A percentile compares a stretch with the other conserved stretches of the same genome.
These are phyloP conservation scores for Scaptomyza reducta DNA, from an alignment of 2,888 invertebrate genomes.

Conservation along the genomic window DNA sequence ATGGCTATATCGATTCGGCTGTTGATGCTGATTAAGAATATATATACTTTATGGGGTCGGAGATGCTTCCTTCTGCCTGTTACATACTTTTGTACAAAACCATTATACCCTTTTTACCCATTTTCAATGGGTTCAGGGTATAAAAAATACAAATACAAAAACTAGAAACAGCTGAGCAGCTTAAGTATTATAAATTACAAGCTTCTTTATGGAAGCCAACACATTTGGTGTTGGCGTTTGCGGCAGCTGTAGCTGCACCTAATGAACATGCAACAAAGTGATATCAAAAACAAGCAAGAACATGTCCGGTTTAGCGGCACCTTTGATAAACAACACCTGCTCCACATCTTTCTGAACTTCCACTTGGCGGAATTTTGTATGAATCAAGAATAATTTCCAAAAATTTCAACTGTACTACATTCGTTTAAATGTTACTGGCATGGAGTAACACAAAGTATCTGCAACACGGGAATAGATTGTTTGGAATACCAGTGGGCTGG, in stretches of 20 bases:
- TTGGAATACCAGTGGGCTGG: too few relatives aligned
- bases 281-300: neutral
- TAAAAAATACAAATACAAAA: neutral
- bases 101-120: too few relatives aligned
- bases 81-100: too few relatives aligned
- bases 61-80: too few relatives aligned
- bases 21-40: too few relatives aligned
- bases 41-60: too few relatives aligned
- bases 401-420: neutral
- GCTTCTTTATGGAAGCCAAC: slow-evolving; percentile 28
- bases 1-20: too few relatives aligned
- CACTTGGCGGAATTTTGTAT: neutral
- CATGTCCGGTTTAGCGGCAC: too few relatives aligned
- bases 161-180: slow-evolving; percentile 30
- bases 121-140: too few relatives aligned
- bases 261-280: neutral
- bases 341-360: neutral
- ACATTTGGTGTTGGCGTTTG: slow-evolving; percentile 42
- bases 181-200: slow-evolving; percentile 67
- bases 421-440: neutral
- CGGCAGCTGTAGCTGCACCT: neutral
- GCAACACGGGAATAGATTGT: too few relatives aligned
- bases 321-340: neutral
- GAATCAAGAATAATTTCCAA: neutral
- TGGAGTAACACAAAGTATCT: neutral